Evolutionary conservation across 2,797 vertebrate species (phyloP).

Genomic region (Gymnocypris eckloni): DNA sequence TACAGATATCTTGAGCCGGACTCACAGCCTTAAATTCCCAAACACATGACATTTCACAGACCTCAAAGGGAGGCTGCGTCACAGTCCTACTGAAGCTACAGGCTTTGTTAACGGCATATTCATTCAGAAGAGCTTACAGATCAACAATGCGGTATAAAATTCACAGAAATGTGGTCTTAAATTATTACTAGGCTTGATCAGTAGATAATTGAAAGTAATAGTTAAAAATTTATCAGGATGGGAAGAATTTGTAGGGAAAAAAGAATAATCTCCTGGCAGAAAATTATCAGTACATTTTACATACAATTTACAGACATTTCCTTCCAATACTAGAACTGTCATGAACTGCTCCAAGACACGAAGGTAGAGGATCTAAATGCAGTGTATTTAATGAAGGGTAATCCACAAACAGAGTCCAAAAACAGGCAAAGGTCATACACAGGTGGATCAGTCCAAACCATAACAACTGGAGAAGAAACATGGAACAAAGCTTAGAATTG

Average conservation of each 20-base stretch:
- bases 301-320: neutral
- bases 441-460: too few relatives aligned
- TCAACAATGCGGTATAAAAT: neutral
- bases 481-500: too few relatives aligned
- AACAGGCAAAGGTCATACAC: too few relatives aligned
- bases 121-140: neutral
- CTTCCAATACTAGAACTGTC: neutral
- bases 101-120: conserved; percentile 2
- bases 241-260: neutral
- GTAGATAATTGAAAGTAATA: neutral
- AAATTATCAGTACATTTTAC: neutral
- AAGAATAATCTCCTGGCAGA: neutral
- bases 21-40: conserved; percentile 27
- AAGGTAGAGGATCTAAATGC: too few relatives aligned
- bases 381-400: too few relatives aligned
- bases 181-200: neutral
- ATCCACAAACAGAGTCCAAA: too few relatives aligned
- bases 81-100: neutral
- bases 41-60: conserved; percentile 41
- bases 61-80: conserved; percentile 19
- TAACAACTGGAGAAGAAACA: too few relatives aligned
- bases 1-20: conserved; percentile 5
- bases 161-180: neutral
- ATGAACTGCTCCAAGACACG: too few relatives aligned
- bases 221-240: neutral